Evolutionary conservation across 2,888 invertebrate genomes (phyloP).

Genomic region (Cepaea hortensis): DNA sequence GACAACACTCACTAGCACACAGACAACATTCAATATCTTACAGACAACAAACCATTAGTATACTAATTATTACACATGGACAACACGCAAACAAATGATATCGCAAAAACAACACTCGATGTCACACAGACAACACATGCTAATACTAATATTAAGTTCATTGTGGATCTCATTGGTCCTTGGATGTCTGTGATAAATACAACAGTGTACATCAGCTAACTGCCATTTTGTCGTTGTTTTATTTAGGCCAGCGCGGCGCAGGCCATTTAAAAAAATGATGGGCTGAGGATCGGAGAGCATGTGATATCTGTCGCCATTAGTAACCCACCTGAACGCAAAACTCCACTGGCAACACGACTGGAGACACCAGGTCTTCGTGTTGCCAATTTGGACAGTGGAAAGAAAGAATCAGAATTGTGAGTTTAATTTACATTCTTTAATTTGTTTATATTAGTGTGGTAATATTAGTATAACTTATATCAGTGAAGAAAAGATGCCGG

Average conservation of each 20-base stretch:
- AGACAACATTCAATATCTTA: too few species aligned
- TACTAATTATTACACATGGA: too few species aligned
- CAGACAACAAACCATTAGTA: too few species aligned
- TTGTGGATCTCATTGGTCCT: too few species aligned
- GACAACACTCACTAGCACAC: too few species aligned
- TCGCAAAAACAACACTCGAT: too few species aligned
- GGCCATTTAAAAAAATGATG: slow-evolving; percentile 86
- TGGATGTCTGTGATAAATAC: too few species aligned
- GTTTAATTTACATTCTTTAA: slow-evolving; percentile 36
- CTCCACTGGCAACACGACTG: slow-evolving; percentile 57
- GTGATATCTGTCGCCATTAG: slow-evolving; percentile 85
- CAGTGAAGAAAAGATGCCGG: not conserved
- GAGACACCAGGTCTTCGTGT: slow-evolving; percentile 53
- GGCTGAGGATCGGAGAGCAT: slow-evolving; percentile 81
- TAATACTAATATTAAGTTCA: too few species aligned
- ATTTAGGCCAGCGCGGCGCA: slow-evolving; percentile 80
- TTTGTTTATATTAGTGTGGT: slow-evolving; percentile 7
- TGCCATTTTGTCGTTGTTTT: not conserved
- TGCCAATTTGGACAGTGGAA: slow-evolving; percentile 72
- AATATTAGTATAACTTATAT: not conserved
- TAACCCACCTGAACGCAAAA: slow-evolving; percentile 80
- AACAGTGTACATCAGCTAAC: too few species aligned
- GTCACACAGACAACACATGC: too few species aligned
- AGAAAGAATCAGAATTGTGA: slow-evolving; percentile 70
- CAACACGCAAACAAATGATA: too few species aligned